Evolutionary conservation across 1,140 invertebrate genomes (phyloP), one percentile per base, ranked within the genome.

Genomic region (Armadillidium nasatum): DNA sequence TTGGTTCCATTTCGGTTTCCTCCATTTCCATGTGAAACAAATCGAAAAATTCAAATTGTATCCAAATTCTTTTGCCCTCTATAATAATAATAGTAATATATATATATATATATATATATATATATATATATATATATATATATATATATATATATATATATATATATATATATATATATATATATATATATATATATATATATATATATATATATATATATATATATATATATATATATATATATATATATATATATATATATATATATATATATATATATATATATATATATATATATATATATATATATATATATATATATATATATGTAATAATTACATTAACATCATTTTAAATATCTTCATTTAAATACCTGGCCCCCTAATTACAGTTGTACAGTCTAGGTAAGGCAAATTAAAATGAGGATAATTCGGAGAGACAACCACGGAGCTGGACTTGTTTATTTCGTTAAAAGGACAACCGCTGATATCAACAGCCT

Each of bases 41-140:
- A 33, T 74, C 73, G 23, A 74, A 74, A 66, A 45, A n/a, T 60
- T 74, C 50, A 60, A 74, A 74, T 33, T 74, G 73, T 67, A 74
- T 4, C 73, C 73, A 74, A 66, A 74, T 74, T 21, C 73, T 22
- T 33, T 74, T 21, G 7, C 44, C 7, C 22, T 74, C 73, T 74
- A 54, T 33, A 74, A 60, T 2, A 15, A 7, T 60, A 60, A 60
- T 60, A 60, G 11, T 60, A 60, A 60, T n/a, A n/a, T n/a, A n/a
- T n/a, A n/a, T n/a, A n/a, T n/a, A n/a, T n/a, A n/a, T n/a, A n/a
- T n/a, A n/a, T n/a, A 60, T 60, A 11, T n/a, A 11, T 60, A 11
- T 11, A n/a, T n/a, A 11, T 60, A 60, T 11, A 60, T 60, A n/a
- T 11, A 60, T 60, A 60, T n/a, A 60, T 60, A 11, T 60, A n/a